phyloP scores from a whole-genome alignment of 92 coral and sea anemone genomes.

The Parazoanthus atlanticus region DNA sequence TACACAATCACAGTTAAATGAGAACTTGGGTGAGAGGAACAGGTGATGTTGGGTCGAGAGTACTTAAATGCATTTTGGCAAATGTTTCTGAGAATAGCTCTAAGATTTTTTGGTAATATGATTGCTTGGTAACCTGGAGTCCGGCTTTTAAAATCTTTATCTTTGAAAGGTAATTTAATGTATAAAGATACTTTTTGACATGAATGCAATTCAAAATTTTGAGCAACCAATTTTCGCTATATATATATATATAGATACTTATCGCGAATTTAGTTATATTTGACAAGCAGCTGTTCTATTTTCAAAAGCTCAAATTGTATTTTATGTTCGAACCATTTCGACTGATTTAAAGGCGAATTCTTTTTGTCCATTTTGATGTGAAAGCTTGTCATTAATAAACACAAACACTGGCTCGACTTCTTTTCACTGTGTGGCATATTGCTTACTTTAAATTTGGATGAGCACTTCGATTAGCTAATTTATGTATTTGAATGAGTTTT shows the following conservation, averaged over 20 bases:
- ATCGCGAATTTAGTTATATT: neutral
- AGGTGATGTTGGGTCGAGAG: neutral
- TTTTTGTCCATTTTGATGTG: neutral
- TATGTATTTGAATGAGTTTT: neutral
- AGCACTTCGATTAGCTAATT: neutral
- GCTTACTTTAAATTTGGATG: neutral
- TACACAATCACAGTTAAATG: neutral
- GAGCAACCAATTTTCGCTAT: neutral
- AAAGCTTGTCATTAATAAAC: neutral
- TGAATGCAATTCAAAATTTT: neutral
- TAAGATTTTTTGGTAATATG: neutral
- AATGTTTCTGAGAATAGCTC: neutral
- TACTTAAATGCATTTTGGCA: constrained; percentile 1
- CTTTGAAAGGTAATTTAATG: neutral
- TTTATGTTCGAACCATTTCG: neutral
- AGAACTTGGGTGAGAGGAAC: neutral
- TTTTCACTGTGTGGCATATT: neutral
- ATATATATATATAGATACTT: neutral
- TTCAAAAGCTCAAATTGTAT: neutral
- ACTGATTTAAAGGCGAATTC: neutral
- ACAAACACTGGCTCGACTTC: neutral
- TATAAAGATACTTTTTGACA: neutral
- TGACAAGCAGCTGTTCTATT: neutral
- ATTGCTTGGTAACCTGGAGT: neutral
- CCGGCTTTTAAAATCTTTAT: neutral